These are phyloP conservation scores for Agonopterix heracliana DNA, from an alignment of 2,888 invertebrate genomes.

Conservation along the genomic window DNA sequence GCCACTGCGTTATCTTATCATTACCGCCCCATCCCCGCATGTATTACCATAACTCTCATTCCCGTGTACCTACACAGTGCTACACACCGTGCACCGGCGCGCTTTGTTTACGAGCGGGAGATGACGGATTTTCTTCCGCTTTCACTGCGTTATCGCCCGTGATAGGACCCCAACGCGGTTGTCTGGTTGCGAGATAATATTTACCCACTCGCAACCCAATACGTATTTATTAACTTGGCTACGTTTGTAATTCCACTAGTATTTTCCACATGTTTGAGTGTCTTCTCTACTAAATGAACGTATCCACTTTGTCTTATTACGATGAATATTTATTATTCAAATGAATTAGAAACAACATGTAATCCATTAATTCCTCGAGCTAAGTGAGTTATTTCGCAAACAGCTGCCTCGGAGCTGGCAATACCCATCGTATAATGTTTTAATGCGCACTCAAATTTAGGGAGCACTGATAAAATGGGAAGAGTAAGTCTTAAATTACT, in stretches of 20 bases:
- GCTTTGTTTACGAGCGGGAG: conserved; percentile 65
- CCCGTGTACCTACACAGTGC: conserved; percentile 39
- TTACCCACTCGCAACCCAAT: too few relatives aligned
- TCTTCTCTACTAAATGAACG: too few relatives aligned
- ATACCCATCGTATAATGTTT: conserved; percentile 48
- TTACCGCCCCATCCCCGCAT: conserved; percentile 59
- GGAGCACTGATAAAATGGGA: conserved; percentile 74
- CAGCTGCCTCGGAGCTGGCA: conserved; percentile 30
- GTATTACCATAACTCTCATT: conserved; percentile 69
- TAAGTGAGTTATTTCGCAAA: conserved; percentile 33
- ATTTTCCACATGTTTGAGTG: too few relatives aligned
- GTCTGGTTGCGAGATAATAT: not conserved
- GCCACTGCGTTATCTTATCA: conserved; percentile 65
- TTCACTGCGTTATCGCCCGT: conserved; percentile 25
- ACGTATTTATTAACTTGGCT: too few relatives aligned
- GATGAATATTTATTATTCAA: not conserved
- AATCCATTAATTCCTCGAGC: conserved; percentile 38
- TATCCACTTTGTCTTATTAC: too few relatives aligned
- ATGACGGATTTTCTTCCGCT: conserved; percentile 74
- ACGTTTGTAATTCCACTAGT: too few relatives aligned
- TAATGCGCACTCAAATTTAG: conserved; percentile 75
- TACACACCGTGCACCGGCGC: conserved; percentile 34
- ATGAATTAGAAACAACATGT: conserved; percentile 3
- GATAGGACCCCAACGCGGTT: not conserved
- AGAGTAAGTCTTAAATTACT: conserved; percentile 73